Conservation (phyloP, 1,140 invertebrate genomes). For the Drosophila sechellia region DNA sequence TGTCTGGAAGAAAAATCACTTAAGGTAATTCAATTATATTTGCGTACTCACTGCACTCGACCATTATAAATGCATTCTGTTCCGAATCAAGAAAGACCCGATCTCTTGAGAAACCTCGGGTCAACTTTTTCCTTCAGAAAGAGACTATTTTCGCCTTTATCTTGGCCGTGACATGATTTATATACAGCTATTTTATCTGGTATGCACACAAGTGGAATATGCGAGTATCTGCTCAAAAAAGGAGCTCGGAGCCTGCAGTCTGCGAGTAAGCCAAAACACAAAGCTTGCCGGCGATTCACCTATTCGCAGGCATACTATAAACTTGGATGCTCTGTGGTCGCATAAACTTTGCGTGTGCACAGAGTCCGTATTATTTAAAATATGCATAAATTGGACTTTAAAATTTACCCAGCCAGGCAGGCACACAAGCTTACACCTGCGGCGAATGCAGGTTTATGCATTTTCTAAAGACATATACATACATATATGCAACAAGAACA, state of each 20-base stretch:
- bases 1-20: background rate
- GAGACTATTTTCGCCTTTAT: conserved; percentile 73
- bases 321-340: conserved; percentile 28
- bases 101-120: background rate
- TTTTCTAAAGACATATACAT: conserved; percentile 23
- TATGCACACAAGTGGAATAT: conserved; percentile 49
- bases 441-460: conserved; percentile 24
- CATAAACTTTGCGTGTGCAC: conserved; percentile 56
- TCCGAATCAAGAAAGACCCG: conserved; percentile 47
- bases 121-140: conserved; percentile 10
- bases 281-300: conserved; percentile 48
- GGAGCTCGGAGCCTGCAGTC: conserved; percentile 24
- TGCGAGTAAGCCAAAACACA: conserved; percentile 31
- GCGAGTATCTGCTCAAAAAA: conserved; percentile 27
- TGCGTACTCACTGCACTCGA: conserved; percentile 25
- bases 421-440: conserved; percentile 17
- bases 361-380: conserved; percentile 70
- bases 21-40: conserved; percentile 67
- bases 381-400: conserved; percentile 77
- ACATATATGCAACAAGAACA: conserved; percentile 7
- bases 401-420: conserved; percentile 16
- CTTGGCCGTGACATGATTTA: conserved; percentile 78
- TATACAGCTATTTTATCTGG: conserved; percentile 74
- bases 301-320: conserved; percentile 30
- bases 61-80: conserved; percentile 43